A percentile compares a stretch with the other conserved stretches of the same genome.
Evolutionary conservation across 2,113 vertebrate species (phyloP).

Genomic region (Ursus arctos): DNA sequence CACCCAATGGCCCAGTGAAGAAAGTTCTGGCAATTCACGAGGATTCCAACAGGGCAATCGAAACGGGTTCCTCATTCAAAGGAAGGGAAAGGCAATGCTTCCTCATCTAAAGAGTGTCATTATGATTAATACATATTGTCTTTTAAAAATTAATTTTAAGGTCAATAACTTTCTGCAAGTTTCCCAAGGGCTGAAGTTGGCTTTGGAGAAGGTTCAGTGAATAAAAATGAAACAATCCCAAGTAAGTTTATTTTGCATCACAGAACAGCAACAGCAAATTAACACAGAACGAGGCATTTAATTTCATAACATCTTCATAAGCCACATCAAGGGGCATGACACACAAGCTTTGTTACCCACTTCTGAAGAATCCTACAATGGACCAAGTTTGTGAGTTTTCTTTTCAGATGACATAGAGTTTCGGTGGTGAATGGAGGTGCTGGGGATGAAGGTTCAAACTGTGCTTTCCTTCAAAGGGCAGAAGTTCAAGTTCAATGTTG

Average conservation of each 20-base stretch:
- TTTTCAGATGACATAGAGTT: not conserved
- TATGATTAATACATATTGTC: not conserved
- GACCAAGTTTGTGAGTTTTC: not conserved
- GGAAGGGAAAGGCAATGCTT: not conserved
- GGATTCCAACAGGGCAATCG: too few species aligned
- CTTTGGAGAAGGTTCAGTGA: not conserved
- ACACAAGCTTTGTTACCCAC: not conserved
- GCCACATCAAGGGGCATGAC: not conserved
- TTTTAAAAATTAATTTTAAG: not conserved
- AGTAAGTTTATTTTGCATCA: constrained; percentile 73
- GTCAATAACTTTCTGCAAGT: not conserved
- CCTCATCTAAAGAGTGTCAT: not conserved
- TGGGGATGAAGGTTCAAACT: not conserved
- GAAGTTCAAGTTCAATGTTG: not conserved
- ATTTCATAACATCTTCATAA: not conserved
- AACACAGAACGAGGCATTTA: constrained; percentile 22
- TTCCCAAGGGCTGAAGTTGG: not conserved
- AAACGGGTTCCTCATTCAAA: not conserved
- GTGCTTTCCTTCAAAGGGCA: constrained; percentile 21
- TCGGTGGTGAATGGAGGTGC: not conserved
- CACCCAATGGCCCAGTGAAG: not conserved
- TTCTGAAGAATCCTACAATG: not conserved
- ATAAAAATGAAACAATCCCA: constrained; percentile 25
- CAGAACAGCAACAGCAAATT: constrained; percentile 60
- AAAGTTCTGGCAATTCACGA: not conserved